Evolutionary conservation across 1,140 invertebrate genomes (phyloP), one percentile per base, ranked within the genome.

Genomic region (Camponotus vicinus): DNA sequence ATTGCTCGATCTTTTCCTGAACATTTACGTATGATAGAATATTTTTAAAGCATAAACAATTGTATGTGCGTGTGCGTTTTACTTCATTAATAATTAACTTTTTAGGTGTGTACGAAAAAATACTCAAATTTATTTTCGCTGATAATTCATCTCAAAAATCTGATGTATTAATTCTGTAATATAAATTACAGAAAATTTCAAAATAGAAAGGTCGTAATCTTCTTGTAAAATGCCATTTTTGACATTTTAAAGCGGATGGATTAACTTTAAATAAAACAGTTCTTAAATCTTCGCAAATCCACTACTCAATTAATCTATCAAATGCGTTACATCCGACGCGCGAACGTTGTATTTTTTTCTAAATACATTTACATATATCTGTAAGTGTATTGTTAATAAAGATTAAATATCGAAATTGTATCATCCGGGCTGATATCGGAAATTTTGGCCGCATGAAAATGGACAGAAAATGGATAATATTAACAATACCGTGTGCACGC

Each of bases 351-450:
- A 4, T 40, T 40, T 40, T 6, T 40, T 4, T 40, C 6, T 40
- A 40, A 40, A 40, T 15, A 49, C 7, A 49, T 49, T 3, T 49
- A 49, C 13, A 49, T 49, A 49, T 49, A 49, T 45, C 0, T 52
- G 13, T 52, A 15, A 15, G 4, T 52, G 15, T 15, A 52, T 52
- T 52, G 55, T 75, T 83, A 83, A 61, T 69, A 32, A 27, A 57
- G 42, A 83, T 83, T 83, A 73, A 83, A 83, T 83, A 73, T 61
- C 69, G 40, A 75, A 83, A 75, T 83, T 52, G 55, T 83, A 83
- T 63, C 79, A 75, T 73, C n/a, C 55, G 69, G 42, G 11, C 79
- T 40, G 18, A 83, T 83, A 75, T 83, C 69, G 79, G 79, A 83
- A 83, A 83, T 83, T 83, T 83, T 75, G 40, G 75, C 40, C 55